Evolutionary conservation across 2,113 vertebrate species (phyloP), one percentile per base, ranked within the genome.

Genomic region (Archilochus colubris): DNA sequence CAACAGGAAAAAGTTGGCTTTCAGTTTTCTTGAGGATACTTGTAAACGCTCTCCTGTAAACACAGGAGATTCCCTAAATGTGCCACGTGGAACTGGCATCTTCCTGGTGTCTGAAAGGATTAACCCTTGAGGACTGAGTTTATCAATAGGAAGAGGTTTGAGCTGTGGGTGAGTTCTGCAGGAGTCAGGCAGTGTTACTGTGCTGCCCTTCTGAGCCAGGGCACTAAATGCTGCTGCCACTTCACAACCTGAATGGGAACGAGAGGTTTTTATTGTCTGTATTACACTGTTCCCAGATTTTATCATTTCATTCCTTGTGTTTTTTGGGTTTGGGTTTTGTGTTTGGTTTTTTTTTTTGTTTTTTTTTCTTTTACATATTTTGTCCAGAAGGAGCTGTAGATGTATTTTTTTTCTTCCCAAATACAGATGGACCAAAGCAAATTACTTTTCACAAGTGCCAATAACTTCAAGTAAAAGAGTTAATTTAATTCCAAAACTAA

Each of bases 111-210:
- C 12, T 89, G 44, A 55, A 89, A 79, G 43, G 24, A 83, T 15
- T 77, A 69, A 46, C 21, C 72, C 57, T 31, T 18, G 20, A 63
- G 70, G 80, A 63, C 38, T 54, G 7, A 18, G 63, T 84, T 82
- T 77, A 46, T 67, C 61, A 66, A 43, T 27, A 43, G 53, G 21
- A 53, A 57, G 66, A 59, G 50, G 25, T 73, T 67, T 50, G 64
- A 78, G 51, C 62, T 57, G 53, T 4, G 27, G 28, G 18, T 72
- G 11, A 33, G 61, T 51, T 55, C 79, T 58, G 51, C 3, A 22
- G 10, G 54, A 46, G 48, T 46, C 27, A 54, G 69, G 30, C 72
- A 36, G 0, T 19, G 75, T n/a, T 73, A 44, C 3, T 1, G 1
- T 61, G 4, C 36, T 54, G 12, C 14, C 40, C 40, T 75, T 58